These are phyloP conservation scores for Drosophila pseudoobscura DNA, from an alignment of 1,140 invertebrate genomes.

Conservation along the genomic window DNA sequence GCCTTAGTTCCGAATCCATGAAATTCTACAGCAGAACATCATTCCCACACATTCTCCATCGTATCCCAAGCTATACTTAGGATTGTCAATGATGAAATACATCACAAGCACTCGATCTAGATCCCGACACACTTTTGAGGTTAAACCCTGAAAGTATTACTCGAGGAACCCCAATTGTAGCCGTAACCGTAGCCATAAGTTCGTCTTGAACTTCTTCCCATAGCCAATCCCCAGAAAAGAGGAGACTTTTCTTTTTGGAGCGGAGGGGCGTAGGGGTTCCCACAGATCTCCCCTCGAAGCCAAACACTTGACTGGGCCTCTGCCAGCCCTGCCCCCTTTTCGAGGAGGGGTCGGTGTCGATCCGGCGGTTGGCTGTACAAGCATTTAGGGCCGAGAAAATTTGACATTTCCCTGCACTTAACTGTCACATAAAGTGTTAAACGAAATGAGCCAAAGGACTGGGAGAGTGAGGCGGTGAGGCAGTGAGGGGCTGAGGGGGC, in stretches of 20 bases:
- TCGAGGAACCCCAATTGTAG: too few species aligned
- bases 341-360: constrained; percentile 15
- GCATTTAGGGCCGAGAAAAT: constrained; percentile 67
- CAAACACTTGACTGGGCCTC: constrained; percentile 58
- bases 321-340: not conserved
- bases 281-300: constrained; percentile 37
- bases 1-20: too few species aligned
- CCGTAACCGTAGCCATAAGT: too few species aligned
- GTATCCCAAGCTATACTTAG: too few species aligned
- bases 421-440: constrained; percentile 81
- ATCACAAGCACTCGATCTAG: too few species aligned
- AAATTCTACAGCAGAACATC: too few species aligned
- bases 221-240: constrained; percentile 4
- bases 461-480: too few species aligned
- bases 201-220: constrained; percentile 4
- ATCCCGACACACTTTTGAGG: too few species aligned
- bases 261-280: constrained; percentile 26
- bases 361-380: constrained; percentile 38
- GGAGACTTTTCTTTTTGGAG: constrained; percentile 7
- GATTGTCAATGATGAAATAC: too few species aligned
- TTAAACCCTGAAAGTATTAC: too few species aligned
- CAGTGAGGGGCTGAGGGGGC: not conserved
- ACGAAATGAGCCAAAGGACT: constrained; percentile 68
- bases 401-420: constrained; percentile 77
- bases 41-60: too few species aligned